Base-by-base conservation (phyloP, 2,797 vertebrate genomes). In the Aeoliscus strigatus region DNA sequence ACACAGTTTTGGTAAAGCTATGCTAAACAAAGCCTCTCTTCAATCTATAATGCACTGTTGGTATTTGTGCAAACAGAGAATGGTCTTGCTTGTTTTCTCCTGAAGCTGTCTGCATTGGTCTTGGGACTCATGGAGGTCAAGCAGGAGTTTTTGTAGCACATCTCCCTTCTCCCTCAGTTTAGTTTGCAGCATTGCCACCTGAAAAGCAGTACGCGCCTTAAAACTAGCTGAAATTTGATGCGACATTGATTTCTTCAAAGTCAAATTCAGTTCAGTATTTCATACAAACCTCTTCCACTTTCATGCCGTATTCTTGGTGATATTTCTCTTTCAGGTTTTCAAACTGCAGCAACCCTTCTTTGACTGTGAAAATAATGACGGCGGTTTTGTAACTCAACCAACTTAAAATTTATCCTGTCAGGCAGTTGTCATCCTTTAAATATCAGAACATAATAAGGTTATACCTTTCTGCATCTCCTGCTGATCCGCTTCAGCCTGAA, bases 401-500 rank as follows among this genome's bases (percentile, higher is more conserved):
- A n/a, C n/a, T n/a, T n/a, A n/a, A n/a, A n/a, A n/a, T n/a, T n/a
- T n/a, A n/a, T n/a, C n/a, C n/a, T n/a, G n/a, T n/a, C n/a, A n/a
- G n/a, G n/a, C n/a, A n/a, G n/a, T n/a, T n/a, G n/a, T n/a, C n/a
- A n/a, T n/a, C n/a, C n/a, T n/a, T n/a, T n/a, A n/a, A n/a, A n/a
- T n/a, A n/a, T n/a, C n/a, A n/a, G n/a, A n/a, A n/a, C n/a, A n/a
- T n/a, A n/a, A n/a, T 7, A 36, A 51, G 60, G 45, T 32, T 79
- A 68, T 81, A 96, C 95, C 72, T 85, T 91, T 94, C 49, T 86
- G 83, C 80, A 92, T 85, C 74, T 95, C 89, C 62, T 87, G 27
- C 66, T 87, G 92, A 65, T 90, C 80, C 21, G 84, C 84, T 76
- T 96, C 90, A 59, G 90, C 88, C 84, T 85, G 87, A 44, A 86